Conservation (phyloP, 2,888 invertebrate genomes). For the Ennomos quercinarius region DNA sequence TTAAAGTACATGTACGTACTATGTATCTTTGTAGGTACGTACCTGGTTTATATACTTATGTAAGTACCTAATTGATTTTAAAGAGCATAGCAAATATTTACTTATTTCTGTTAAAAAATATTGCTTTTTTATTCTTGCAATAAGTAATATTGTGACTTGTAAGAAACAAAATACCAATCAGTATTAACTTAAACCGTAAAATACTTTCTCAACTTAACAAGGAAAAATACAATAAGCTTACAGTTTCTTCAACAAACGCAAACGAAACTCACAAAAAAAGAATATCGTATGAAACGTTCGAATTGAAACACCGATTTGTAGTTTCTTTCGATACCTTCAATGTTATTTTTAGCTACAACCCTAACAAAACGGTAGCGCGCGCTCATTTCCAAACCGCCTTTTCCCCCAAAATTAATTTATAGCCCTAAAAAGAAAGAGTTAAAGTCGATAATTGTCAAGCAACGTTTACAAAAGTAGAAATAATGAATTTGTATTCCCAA, state of each 20-base stretch:
- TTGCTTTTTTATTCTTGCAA: too few relatives aligned
- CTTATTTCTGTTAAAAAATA: too few relatives aligned
- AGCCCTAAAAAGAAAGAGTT: slow-evolving; percentile 10
- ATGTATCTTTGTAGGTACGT: too few relatives aligned
- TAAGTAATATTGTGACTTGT: background rate
- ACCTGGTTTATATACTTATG: too few relatives aligned
- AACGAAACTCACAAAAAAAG: slow-evolving; percentile 53
- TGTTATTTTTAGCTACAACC: slow-evolving; percentile 69
- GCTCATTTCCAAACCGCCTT: slow-evolving; percentile 22
- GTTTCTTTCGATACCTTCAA: slow-evolving; percentile 62
- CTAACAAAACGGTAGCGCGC: slow-evolving; percentile 62
- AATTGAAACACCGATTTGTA: slow-evolving; percentile 55
- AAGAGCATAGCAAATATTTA: too few relatives aligned
- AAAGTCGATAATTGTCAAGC: slow-evolving; percentile 41
- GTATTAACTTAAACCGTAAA: too few relatives aligned
- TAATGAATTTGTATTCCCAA: slow-evolving; percentile 45
- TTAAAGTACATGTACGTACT: too few relatives aligned
- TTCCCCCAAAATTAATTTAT: slow-evolving; percentile 18
- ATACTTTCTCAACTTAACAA: too few relatives aligned
- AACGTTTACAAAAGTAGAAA: slow-evolving; percentile 13
- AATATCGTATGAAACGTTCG: slow-evolving; percentile 47
- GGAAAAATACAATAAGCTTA: background rate
- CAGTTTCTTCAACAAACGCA: slow-evolving; percentile 12
- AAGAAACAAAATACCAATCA: background rate
- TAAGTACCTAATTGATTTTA: too few relatives aligned